Percentiles rank a stretch among this genome's conserved stretches.
phyloP scores from a whole-genome alignment of 2,888 invertebrate species.

The Calephelis perditalis region DNA sequence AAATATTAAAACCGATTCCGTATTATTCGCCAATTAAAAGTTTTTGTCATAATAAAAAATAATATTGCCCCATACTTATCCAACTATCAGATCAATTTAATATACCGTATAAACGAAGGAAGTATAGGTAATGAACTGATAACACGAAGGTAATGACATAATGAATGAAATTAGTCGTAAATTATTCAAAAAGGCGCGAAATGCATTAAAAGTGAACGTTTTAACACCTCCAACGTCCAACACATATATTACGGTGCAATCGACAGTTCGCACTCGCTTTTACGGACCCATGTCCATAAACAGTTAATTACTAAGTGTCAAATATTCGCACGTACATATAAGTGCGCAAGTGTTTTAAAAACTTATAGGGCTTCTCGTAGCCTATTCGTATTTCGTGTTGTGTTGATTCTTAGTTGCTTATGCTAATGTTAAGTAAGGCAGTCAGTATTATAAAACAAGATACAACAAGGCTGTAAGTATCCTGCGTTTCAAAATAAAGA shows the following conservation, averaged over 20 bases:
- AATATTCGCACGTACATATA: conserved; percentile 24
- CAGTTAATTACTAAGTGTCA: conserved; percentile 26
- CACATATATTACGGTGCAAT: conserved; percentile 28
- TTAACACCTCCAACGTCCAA: conserved; percentile 27
- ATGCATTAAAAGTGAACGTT: conserved; percentile 30
- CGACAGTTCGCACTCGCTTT: conserved; percentile 27
- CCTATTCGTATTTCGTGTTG: too few relatives aligned
- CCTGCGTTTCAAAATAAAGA: too few relatives aligned
- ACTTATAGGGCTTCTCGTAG: not conserved
- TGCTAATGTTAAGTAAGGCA: too few relatives aligned
- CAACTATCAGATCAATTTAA: conserved; percentile 5
- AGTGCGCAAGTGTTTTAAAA: conserved; percentile 1
- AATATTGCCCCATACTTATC: not conserved
- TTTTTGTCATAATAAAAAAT: too few relatives aligned
- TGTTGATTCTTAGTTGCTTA: too few relatives aligned
- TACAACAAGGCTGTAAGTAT: too few relatives aligned
- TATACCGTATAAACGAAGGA: not conserved
- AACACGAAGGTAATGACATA: conserved; percentile 31
- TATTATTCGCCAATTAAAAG: too few relatives aligned
- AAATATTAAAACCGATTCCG: too few relatives aligned
- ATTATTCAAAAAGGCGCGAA: conserved; percentile 30
- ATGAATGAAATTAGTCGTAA: conserved; percentile 29
- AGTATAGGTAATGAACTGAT: conserved; percentile 27
- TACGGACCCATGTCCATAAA: conserved; percentile 31
- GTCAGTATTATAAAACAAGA: too few relatives aligned